Evolutionary conservation across 2,888 invertebrate genomes (phyloP).

Genomic region (Drosophila picticornis): DNA sequence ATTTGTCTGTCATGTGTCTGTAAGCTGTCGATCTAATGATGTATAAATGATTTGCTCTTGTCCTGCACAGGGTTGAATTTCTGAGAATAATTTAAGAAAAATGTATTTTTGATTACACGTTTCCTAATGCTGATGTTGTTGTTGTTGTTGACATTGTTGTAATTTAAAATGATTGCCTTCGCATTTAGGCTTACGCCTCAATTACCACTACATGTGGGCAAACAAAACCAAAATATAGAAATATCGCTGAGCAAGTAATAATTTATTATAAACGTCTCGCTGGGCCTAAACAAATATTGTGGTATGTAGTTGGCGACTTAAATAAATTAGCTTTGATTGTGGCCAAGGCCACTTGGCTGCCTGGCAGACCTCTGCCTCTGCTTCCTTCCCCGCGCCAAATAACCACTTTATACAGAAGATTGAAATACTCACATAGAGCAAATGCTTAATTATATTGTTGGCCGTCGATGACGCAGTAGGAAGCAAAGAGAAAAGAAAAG

Average conservation of each 20-base stretch:
- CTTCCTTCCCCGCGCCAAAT: not conserved
- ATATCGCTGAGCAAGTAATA: constrained; percentile 61
- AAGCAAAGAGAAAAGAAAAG: not conserved
- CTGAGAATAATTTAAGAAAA: constrained; percentile 48
- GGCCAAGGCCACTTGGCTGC: constrained; percentile 54
- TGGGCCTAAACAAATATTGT: constrained; percentile 58
- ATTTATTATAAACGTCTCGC: constrained; percentile 44
- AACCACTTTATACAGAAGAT: constrained; percentile 50
- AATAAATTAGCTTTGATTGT: constrained; percentile 77
- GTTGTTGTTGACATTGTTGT: constrained; percentile 15
- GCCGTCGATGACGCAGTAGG: constrained; percentile 31
- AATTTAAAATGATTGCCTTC: constrained; percentile 21
- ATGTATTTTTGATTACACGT: constrained; percentile 65
- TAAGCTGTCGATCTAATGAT: constrained; percentile 64
- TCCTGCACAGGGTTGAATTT: constrained; percentile 19
- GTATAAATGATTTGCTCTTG: constrained; percentile 57
- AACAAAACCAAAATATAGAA: constrained; percentile 28
- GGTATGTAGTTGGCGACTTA: constrained; percentile 69
- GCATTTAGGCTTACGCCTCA: constrained; percentile 1
- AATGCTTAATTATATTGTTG: constrained; percentile 72
- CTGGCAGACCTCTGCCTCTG: not conserved
- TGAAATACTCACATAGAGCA: constrained; percentile 63
- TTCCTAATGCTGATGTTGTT: constrained; percentile 8
- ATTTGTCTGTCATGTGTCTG: constrained; percentile 36
- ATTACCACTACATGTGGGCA: constrained; percentile 10